These are phyloP conservation scores for Trichomycterus rosablanca DNA, from an alignment of 2,113 vertebrate genomes.

Conservation along the genomic window DNA sequence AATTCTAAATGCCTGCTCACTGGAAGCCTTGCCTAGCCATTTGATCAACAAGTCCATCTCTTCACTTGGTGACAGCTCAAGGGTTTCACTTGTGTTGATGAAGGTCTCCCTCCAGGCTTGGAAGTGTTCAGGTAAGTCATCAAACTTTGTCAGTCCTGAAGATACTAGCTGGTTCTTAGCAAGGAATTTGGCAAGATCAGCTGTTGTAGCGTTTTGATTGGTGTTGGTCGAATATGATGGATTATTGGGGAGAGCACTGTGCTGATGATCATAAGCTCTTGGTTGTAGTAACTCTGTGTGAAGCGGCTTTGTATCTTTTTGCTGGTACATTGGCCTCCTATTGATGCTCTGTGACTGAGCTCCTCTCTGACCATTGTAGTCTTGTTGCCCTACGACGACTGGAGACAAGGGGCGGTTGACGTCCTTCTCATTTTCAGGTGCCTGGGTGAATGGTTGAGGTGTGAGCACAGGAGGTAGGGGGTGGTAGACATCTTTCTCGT, in stretches of 20 bases:
- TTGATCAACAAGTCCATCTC: background rate
- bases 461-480: no score
- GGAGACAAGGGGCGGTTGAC: no score
- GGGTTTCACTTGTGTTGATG: background rate
- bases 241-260: no score
- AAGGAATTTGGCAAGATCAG: constrained; percentile 1
- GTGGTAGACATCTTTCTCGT: background rate
- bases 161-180: background rate
- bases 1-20: background rate
- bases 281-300: background rate
- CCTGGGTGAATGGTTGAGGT: no score
- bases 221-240: no score
- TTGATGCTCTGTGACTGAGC: background rate
- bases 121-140: background rate
- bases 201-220: no score
- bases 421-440: no score
- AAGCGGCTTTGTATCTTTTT: background rate
- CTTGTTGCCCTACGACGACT: no score
- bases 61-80: background rate
- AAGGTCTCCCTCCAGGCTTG: constrained; percentile 1
- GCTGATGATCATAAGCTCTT: background rate
- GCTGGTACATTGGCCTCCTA: background rate
- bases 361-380: background rate
- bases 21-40: background rate
- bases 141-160: background rate